Percentiles rank a stretch among this genome's conserved stretches.
phyloP scores from a whole-genome alignment of 2,888 invertebrate genomes.

The Helleia helle region DNA sequence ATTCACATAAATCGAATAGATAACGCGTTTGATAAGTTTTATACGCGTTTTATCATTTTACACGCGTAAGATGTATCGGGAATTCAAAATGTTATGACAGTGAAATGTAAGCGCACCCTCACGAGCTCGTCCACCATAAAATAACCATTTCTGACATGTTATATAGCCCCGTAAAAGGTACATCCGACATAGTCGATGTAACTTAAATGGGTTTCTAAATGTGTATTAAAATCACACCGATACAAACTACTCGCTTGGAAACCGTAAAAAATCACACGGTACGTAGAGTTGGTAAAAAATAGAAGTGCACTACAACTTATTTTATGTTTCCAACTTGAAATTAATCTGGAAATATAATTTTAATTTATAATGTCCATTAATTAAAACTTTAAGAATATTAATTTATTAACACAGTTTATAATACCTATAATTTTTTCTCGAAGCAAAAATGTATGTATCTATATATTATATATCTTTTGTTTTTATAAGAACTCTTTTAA shows the following conservation, averaged over 20 bases:
- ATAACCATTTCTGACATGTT: constrained; percentile 67
- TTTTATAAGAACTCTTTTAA: no score
- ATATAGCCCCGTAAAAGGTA: constrained; percentile 63
- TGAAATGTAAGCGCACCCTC: constrained; percentile 40
- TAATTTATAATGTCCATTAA: no score
- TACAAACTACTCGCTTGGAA: constrained; percentile 66
- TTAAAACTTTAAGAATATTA: no score
- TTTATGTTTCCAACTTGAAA: no score
- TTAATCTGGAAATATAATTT: no score
- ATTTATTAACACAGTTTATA: no score
- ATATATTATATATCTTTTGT: no score
- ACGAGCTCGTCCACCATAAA: constrained; percentile 49
- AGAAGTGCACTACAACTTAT: not conserved
- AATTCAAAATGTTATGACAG: constrained; percentile 68
- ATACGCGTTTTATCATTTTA: constrained; percentile 42
- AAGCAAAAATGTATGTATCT: no score
- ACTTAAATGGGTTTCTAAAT: constrained; percentile 64
- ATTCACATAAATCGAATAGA: constrained; percentile 9
- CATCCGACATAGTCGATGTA: constrained; percentile 40
- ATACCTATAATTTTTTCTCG: no score
- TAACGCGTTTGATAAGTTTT: constrained; percentile 15
- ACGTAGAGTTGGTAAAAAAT: constrained; percentile 29
- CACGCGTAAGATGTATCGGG: constrained; percentile 43
- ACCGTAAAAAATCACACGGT: constrained; percentile 54
- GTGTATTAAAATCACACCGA: constrained; percentile 65